These are phyloP conservation scores for Sebastes schlegelii DNA, from an alignment of 2,113 vertebrate genomes.

Conservation along the genomic window DNA sequence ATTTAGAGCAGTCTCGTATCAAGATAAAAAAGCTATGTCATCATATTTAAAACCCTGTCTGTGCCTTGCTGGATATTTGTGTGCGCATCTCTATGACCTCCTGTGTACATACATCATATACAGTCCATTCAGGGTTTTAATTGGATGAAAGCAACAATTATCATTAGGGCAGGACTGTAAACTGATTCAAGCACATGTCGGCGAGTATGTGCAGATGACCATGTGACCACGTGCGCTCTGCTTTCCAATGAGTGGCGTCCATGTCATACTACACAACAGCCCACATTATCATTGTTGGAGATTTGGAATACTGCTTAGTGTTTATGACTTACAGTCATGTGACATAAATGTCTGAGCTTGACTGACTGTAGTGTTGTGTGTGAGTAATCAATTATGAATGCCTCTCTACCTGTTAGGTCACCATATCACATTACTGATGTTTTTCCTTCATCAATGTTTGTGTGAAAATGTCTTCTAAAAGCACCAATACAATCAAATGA, in stretches of 20 bases:
- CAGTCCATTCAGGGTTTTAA: slow-evolving; percentile 34
- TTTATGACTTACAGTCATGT: neutral
- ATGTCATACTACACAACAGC: no score
- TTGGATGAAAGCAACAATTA: slow-evolving; percentile 15
- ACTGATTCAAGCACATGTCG: neutral
- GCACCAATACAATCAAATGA: neutral
- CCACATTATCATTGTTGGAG: no score
- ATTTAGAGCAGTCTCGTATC: neutral
- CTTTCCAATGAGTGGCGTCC: no score
- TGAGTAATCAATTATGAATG: slow-evolving; percentile 16
- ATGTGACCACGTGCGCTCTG: no score
- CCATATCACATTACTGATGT: slow-evolving; percentile 1
- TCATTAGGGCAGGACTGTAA: neutral
- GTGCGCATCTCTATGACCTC: neutral
- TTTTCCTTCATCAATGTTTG: neutral
- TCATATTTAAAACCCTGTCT: neutral
- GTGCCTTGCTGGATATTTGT: neutral
- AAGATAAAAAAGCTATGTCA: neutral
- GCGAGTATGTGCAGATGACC: slow-evolving; percentile 9
- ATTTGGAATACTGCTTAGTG: no score
- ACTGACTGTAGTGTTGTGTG: neutral
- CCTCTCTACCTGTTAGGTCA: neutral
- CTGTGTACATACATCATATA: neutral
- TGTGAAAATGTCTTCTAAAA: neutral
- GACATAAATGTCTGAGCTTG: neutral